Evolutionary conservation across 64 coral and sea anemone species (phyloP).

Genomic region (Porites lutea): DNA sequence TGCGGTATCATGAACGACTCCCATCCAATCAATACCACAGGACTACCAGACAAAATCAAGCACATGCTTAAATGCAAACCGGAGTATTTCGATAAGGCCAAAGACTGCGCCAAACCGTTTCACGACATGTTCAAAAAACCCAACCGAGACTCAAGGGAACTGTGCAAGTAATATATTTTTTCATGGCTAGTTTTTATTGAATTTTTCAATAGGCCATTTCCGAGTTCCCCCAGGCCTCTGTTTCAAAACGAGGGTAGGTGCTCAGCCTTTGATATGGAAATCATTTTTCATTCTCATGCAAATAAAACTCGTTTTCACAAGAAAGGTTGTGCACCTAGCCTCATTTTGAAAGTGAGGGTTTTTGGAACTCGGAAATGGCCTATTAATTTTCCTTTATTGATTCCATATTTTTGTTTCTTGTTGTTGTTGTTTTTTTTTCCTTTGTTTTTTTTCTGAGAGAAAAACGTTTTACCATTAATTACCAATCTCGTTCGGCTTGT

Average conservation of each 20-base stretch:
- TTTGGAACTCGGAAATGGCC: too few species aligned
- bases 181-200: too few species aligned
- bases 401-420: neutral
- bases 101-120: constrained; percentile 53
- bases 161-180: constrained; percentile 56
- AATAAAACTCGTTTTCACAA: too few species aligned
- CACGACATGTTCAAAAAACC: constrained; percentile 10
- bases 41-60: constrained; percentile 35
- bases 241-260: too few species aligned
- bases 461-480: too few species aligned
- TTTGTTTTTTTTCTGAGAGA: neutral
- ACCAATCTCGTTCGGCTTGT: too few species aligned
- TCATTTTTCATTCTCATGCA: too few species aligned
- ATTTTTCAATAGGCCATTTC: neutral
- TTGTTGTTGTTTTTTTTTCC: neutral
- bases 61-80: constrained; percentile 47
- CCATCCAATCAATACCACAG: constrained; percentile 40
- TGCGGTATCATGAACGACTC: constrained; percentile 19
- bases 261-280: too few species aligned
- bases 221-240: too few species aligned
- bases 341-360: too few species aligned
- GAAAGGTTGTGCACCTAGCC: too few species aligned
- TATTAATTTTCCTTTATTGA: neutral
- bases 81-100: constrained; percentile 28
- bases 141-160: neutral